Base-by-base conservation (phyloP, 2,113 vertebrate genomes). In the Chaetorhynchus papuensis region DNA sequence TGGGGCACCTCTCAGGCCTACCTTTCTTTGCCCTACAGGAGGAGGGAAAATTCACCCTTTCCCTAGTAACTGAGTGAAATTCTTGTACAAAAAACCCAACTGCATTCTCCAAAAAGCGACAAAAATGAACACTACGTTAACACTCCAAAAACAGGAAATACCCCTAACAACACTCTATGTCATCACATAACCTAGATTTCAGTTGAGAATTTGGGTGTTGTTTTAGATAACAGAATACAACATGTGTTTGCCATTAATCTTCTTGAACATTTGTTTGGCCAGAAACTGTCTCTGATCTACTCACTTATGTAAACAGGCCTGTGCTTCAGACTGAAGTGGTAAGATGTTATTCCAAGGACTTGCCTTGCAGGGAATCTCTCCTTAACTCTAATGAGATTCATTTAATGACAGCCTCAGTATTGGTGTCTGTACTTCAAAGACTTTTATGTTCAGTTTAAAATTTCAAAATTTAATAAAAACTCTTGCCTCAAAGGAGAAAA, bases 141-240 rank as follows among this genome's bases (percentile, higher is more conserved):
- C 71, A 41, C 59, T 86, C 42, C 39, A 37, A 79, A 94, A 80
- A 0, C 74, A 91, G 70, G 61, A 94, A 95, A 96, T 77, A 70
- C 22, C 68, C 70, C 64, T 82, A 83, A 88, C 66, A 94, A 47
- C 30, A 30, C 33, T 60, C 54, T 77, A 1, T 79, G 66, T 87
- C 92, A 95, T 86, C 79, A 64, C 79, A 57, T 86, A 97, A 76
- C 71, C 93, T 56, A 68, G 79, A 85, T 85, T 96, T 86, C 71
- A 80, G 75, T n/a, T 49, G 28, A 93, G 82, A 94, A 87, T 91
- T 41, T 90, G 71, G 50, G 65, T 91, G 82, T 90, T 96, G 81
- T 56, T 95, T 95, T 59, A 94, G 89, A 93, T 95, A 94, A 94
- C 69, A 95, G 89, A 87, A 90, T 54, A 61, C 57, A 87, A 59